Evolutionary conservation across 2,888 invertebrate genomes (phyloP).

Genomic region (Baccha elongata): DNA sequence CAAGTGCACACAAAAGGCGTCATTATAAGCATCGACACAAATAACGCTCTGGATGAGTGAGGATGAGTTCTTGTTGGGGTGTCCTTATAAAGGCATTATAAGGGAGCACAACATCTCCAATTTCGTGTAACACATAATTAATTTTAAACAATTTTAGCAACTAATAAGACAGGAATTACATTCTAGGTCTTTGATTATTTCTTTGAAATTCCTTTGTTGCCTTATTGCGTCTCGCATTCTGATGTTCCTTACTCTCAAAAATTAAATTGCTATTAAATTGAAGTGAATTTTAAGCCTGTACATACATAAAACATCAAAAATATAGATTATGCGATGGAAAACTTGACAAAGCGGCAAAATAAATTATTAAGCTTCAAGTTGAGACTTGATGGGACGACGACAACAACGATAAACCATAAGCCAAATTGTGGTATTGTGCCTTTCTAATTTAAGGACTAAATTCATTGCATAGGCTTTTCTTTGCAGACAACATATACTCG

Average conservation of each 20-base stretch:
- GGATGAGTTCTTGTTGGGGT: background rate
- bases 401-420: background rate
- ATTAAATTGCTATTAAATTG: too few species aligned
- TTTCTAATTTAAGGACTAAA: conserved; percentile 40
- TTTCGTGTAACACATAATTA: conserved; percentile 70
- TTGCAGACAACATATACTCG: conserved; percentile 29
- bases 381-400: conserved; percentile 27
- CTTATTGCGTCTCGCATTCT: conserved; percentile 27
- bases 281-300: conserved; percentile 38
- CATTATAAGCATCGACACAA: background rate
- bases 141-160: conserved; percentile 71
- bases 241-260: background rate
- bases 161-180: conserved; percentile 59
- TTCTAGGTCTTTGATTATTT: conserved; percentile 59
- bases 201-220: conserved; percentile 41
- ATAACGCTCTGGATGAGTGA: background rate
- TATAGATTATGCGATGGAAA: conserved; percentile 44
- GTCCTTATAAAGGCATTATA: background rate
- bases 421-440: conserved; percentile 3
- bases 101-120: conserved; percentile 3
- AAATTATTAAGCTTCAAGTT: conserved; percentile 65
- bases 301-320: conserved; percentile 18
- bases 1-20: background rate
- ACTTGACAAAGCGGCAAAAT: conserved; percentile 71
- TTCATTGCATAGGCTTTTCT: conserved; percentile 37